Evolutionary conservation across 2,888 invertebrate genomes (phyloP).

Genomic region (Baronia brevicornis): DNA sequence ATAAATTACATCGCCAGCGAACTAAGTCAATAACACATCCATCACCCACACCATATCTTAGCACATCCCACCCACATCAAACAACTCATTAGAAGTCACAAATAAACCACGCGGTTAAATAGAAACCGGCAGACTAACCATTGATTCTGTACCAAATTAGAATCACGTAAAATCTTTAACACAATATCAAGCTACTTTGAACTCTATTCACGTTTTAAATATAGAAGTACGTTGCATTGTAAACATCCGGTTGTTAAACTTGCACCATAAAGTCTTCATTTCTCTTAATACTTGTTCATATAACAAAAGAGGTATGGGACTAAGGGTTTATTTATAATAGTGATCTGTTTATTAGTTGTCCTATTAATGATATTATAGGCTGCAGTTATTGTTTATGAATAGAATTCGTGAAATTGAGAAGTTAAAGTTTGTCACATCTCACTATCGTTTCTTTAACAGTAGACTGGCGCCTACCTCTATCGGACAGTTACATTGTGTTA

Average conservation of each 20-base stretch:
- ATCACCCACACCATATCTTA: constrained; percentile 12
- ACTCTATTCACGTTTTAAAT: constrained; percentile 16
- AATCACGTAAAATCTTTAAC: constrained; percentile 9
- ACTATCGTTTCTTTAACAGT: no score
- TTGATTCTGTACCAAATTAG: constrained; percentile 17
- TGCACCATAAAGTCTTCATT: constrained; percentile 22
- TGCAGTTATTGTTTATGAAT: no score
- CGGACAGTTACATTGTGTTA: no score
- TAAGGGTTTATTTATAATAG: no score
- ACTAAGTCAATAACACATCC: constrained; percentile 6
- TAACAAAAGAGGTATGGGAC: no score
- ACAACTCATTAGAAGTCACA: constrained; percentile 14
- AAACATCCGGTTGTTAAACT: constrained; percentile 50
- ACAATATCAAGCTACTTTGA: constrained; percentile 12
- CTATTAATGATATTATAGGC: no score
- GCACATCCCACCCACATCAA: constrained; percentile 18
- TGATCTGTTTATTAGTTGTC: no score
- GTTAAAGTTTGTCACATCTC: no score
- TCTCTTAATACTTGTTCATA: constrained; percentile 26
- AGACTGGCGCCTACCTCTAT: no score
- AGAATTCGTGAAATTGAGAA: no score
- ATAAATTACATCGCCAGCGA: constrained; percentile 8
- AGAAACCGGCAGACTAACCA: constrained; percentile 1
- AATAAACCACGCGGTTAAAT: constrained; percentile 13
- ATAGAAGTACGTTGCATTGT: constrained; percentile 18